phyloP scores from a whole-genome alignment of 2,888 invertebrate genomes.

The Dorcus parallelipipedus region DNA sequence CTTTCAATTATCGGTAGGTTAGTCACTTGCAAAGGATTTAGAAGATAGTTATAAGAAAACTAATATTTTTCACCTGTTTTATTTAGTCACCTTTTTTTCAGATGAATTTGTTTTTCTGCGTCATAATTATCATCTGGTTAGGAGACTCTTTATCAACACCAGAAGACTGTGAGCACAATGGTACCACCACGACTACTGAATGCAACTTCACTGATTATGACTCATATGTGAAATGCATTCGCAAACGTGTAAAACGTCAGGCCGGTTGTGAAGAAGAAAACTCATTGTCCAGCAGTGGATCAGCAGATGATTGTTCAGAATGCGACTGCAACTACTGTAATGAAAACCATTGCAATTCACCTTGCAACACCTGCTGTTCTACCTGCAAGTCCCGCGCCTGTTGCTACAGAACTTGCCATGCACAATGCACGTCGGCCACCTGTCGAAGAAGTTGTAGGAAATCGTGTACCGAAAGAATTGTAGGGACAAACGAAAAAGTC shows the following conservation, averaged over 20 bases:
- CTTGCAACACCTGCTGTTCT: constrained; percentile 34
- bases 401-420: constrained; percentile 45
- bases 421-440: constrained; percentile 37
- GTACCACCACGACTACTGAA: not conserved
- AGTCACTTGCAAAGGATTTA: no score
- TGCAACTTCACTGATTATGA: constrained; percentile 10
- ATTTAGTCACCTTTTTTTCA: not conserved
- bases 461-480: constrained; percentile 14
- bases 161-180: constrained; percentile 2
- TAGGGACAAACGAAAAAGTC: not conserved
- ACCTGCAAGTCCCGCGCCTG: constrained; percentile 39
- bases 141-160: not conserved
- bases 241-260: constrained; percentile 5
- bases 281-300: not conserved
- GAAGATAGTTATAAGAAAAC: no score
- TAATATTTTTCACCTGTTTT: no score
- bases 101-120: constrained; percentile 2
- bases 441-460: constrained; percentile 40
- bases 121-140: not conserved
- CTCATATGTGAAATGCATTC: constrained; percentile 8
- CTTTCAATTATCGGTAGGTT: no score
- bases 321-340: constrained; percentile 39
- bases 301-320: constrained; percentile 24
- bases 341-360: constrained; percentile 22
- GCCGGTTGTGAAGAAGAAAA: not conserved